phyloP scores from a whole-genome alignment of 1,140 invertebrate species.

The Drosophila repletoides region DNA sequence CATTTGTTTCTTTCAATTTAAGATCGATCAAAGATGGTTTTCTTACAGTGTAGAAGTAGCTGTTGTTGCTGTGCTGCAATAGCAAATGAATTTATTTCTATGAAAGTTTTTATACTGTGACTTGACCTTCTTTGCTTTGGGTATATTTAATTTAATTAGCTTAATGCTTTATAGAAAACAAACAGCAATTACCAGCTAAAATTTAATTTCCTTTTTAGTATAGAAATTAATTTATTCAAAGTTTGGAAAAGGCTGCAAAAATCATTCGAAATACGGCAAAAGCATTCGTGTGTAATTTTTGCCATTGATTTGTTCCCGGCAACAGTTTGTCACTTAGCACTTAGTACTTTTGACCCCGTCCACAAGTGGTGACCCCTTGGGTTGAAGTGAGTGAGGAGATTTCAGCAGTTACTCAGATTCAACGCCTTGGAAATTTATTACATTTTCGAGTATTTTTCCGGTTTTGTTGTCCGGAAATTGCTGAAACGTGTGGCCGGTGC shows the following conservation, averaged over 20 bases:
- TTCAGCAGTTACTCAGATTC: constrained; percentile 31
- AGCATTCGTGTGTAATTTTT: constrained; percentile 69
- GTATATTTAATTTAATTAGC: constrained; percentile 6
- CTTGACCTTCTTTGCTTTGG: no score
- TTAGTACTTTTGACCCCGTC: constrained; percentile 34
- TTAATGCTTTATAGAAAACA: not conserved
- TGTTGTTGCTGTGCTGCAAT: no score
- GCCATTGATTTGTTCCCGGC: constrained; percentile 65
- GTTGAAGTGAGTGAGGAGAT: not conserved
- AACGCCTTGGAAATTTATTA: constrained; percentile 69
- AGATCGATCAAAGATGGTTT: no score
- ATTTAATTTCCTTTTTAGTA: constrained; percentile 48
- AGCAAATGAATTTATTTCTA: no score
- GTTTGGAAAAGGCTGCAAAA: constrained; percentile 22
- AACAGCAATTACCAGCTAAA: constrained; percentile 6
- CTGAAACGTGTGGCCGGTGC: constrained; percentile 70
- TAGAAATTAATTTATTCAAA: constrained; percentile 1
- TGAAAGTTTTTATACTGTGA: no score
- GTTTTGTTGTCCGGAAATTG: constrained; percentile 74
- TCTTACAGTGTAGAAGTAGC: no score
- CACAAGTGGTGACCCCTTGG: not conserved
- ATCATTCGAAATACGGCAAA: constrained; percentile 34
- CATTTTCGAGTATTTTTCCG: constrained; percentile 76
- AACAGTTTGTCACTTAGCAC: constrained; percentile 67
- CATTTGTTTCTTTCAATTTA: no score